These are phyloP conservation scores for Atta colombica DNA, from an alignment of 1,140 invertebrate species.

Conservation along the genomic window DNA sequence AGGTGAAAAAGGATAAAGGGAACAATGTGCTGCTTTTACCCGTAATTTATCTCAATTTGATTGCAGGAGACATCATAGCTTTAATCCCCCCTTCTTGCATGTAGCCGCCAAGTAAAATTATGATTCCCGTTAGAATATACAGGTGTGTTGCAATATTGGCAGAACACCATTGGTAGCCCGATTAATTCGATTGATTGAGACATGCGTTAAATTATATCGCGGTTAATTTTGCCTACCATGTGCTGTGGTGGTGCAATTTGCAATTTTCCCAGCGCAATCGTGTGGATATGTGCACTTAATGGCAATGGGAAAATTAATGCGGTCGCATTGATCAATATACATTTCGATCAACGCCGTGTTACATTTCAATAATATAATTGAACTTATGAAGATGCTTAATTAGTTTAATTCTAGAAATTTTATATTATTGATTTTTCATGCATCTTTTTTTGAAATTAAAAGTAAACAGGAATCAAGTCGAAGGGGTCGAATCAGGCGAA, in stretches of 20 bases:
- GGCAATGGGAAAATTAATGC: conserved; percentile 53
- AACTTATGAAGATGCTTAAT: not conserved
- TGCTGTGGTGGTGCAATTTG: conserved; percentile 37
- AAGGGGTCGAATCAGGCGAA: no score
- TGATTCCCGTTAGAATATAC: conserved; percentile 40
- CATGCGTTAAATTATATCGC: conserved; percentile 60
- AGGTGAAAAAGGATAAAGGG: not conserved
- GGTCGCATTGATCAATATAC: conserved; percentile 35
- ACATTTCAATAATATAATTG: conserved; percentile 7
- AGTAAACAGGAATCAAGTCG: not conserved
- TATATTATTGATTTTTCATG: not conserved
- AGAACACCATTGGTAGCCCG: conserved; percentile 28
- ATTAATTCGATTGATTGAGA: conserved; percentile 64
- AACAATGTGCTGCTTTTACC: conserved; percentile 34
- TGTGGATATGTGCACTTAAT: conserved; percentile 34
- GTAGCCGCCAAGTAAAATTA: conserved; percentile 33
- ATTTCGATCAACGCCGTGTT: conserved; percentile 24
- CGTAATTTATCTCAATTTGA: conserved; percentile 60
- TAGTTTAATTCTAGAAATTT: conserved; percentile 17
- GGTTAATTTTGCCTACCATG: conserved; percentile 36
- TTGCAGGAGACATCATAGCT: conserved; percentile 27
- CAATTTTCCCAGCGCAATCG: conserved; percentile 49
- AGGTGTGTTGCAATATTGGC: conserved; percentile 35
- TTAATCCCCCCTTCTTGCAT: conserved; percentile 1
- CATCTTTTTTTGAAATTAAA: not conserved